These are phyloP conservation scores for Phortica okadai DNA, from an alignment of 2,888 invertebrate genomes.

Conservation along the genomic window DNA sequence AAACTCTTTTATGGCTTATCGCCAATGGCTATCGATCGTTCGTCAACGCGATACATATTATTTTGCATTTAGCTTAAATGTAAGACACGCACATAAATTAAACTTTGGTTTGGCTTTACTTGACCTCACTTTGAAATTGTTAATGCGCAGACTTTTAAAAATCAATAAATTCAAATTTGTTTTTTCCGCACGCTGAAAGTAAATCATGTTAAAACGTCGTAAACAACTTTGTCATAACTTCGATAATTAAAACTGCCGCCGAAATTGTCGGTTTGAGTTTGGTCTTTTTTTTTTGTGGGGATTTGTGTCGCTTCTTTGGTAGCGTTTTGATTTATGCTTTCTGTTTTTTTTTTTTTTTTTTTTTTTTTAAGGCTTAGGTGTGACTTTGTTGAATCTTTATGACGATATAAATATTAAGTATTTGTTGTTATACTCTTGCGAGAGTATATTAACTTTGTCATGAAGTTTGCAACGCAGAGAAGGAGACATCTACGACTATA, in stretches of 20 bases:
- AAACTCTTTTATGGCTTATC: background rate
- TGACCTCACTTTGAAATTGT: background rate
- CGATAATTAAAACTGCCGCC: slow-evolving; percentile 69
- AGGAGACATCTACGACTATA: too few relatives aligned
- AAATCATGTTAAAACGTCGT: slow-evolving; percentile 63
- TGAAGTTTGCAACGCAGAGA: too few relatives aligned
- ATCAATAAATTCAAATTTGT: slow-evolving; percentile 66
- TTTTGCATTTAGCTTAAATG: slow-evolving; percentile 40
- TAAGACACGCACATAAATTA: slow-evolving; percentile 40
- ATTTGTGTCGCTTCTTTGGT: slow-evolving; percentile 12
- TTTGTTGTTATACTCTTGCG: background rate
- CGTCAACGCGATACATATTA: slow-evolving; percentile 27
- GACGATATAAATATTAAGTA: slow-evolving; percentile 31
- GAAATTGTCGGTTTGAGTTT: slow-evolving; percentile 33
- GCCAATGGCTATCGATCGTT: background rate
- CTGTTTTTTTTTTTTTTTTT: slow-evolving; percentile 39
- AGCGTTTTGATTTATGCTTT: background rate
- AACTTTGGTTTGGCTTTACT: background rate
- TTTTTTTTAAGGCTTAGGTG: slow-evolving; percentile 59
- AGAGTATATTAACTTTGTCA: too few relatives aligned
- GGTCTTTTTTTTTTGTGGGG: background rate
- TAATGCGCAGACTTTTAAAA: slow-evolving; percentile 59
- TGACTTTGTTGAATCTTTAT: slow-evolving; percentile 65
- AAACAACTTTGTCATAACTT: slow-evolving; percentile 72
- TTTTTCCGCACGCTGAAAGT: slow-evolving; percentile 52